A percentile compares a stretch with the other conserved stretches of the same genome.
Conservation (phyloP, 2,888 invertebrate species). For the Plagiodera versicolora region DNA sequence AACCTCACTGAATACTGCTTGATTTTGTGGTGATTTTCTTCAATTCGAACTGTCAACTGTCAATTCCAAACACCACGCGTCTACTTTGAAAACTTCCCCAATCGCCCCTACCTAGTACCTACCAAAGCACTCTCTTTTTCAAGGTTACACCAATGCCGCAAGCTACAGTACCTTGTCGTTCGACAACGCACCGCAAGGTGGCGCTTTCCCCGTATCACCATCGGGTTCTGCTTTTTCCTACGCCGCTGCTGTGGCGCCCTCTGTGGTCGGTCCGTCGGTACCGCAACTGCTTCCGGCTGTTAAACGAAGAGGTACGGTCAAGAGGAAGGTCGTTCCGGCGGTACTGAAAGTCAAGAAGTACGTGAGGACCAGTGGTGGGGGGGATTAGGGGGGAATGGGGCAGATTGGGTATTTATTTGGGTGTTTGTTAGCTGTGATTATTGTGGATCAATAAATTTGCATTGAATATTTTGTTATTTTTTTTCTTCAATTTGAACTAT, state of each 20-base stretch:
- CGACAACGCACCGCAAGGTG: neutral
- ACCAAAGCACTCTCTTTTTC: neutral
- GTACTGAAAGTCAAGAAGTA: constrained; percentile 32
- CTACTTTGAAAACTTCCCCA: too few relatives aligned
- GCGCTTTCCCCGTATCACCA: neutral
- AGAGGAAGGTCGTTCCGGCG: constrained; percentile 25
- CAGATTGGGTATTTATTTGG: neutral
- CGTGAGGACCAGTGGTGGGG: constrained; percentile 7
- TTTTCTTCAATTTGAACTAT: too few relatives aligned
- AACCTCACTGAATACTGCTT: too few relatives aligned
- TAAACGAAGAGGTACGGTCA: constrained; percentile 28
- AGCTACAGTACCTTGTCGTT: neutral
- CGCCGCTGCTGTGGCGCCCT: constrained; percentile 32
- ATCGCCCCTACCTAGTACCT: neutral
- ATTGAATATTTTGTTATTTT: neutral
- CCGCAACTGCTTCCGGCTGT: constrained; percentile 12
- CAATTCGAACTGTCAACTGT: too few relatives aligned
- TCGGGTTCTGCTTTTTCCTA: constrained; percentile 30
- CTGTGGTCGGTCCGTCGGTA: constrained; percentile 25
- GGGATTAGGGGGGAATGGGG: constrained; percentile 12
- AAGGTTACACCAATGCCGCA: neutral
- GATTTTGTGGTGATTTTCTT: too few relatives aligned
- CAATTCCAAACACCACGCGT: too few relatives aligned
- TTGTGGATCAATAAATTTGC: neutral
- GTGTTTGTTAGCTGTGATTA: neutral